Evolutionary conservation across 2,888 invertebrate genomes (phyloP).

Genomic region (Mellilla xanthometata): DNA sequence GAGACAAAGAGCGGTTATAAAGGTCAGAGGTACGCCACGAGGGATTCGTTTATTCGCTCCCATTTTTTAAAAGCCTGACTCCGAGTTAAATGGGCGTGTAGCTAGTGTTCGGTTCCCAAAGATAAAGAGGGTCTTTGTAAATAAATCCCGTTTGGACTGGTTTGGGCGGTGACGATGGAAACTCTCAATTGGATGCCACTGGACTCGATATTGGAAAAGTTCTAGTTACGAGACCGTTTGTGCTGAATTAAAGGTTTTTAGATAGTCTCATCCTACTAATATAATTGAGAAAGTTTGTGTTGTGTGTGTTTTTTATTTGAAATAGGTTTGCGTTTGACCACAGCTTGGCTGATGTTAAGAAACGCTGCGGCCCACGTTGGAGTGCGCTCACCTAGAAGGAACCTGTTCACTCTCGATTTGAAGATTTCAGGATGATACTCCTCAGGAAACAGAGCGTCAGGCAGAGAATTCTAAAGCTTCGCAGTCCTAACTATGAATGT

Average conservation of each 20-base stretch:
- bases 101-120: slow-evolving; percentile 7
- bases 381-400: too few species aligned
- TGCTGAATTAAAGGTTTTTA: slow-evolving; percentile 4
- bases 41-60: not conserved
- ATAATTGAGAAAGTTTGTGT: too few species aligned
- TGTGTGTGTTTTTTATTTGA: too few species aligned
- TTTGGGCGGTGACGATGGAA: slow-evolving; percentile 32
- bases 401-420: too few species aligned
- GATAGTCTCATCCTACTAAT: too few species aligned
- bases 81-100: slow-evolving; percentile 9
- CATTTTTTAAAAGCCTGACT: not conserved
- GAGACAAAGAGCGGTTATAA: not conserved
- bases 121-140: slow-evolving; percentile 36
- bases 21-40: not conserved
- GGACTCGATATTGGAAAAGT: slow-evolving; percentile 53
- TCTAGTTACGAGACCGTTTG: slow-evolving; percentile 29
- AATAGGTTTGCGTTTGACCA: too few species aligned
- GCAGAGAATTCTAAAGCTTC: too few species aligned
- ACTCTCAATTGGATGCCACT: slow-evolving; percentile 33
- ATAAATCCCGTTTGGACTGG: slow-evolving; percentile 37
- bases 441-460: too few species aligned
- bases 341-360: too few species aligned
- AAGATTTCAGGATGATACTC: too few species aligned
- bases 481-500: too few species aligned
- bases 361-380: too few species aligned